phyloP scores from a whole-genome alignment of 2,888 invertebrate genomes.

The Congeria kusceri region DNA sequence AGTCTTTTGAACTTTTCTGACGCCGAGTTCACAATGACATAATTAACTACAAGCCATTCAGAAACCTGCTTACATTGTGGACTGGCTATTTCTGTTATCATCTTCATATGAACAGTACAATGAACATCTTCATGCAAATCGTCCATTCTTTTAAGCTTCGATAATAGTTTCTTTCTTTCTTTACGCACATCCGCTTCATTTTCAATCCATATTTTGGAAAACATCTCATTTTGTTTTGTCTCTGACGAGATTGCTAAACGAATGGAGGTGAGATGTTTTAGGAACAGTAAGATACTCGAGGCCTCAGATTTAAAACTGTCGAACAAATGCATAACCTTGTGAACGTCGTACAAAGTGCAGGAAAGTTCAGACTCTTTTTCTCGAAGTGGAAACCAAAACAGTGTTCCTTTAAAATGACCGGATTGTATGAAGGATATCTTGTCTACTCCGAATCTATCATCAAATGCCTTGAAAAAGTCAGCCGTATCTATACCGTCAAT shows the following conservation, averaged over 20 bases:
- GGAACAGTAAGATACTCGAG: conserved; percentile 76
- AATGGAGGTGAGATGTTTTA: conserved; percentile 72
- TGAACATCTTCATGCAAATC: conserved; percentile 1
- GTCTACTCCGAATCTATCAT: conserved; percentile 68
- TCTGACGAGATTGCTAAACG: conserved; percentile 54
- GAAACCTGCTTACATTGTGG: neutral
- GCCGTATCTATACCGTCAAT: conserved; percentile 52
- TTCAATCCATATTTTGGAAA: neutral
- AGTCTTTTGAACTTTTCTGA: conserved; percentile 28
- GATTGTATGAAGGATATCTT: conserved; percentile 43
- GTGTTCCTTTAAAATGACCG: conserved; percentile 75
- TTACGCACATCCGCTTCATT: neutral
- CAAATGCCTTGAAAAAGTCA: conserved; percentile 63
- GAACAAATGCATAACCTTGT: conserved; percentile 73
- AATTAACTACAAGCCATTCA: conserved; percentile 39
- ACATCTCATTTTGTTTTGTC: neutral
- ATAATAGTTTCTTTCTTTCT: neutral
- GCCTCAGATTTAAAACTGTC: conserved; percentile 75
- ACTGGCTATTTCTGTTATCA: neutral
- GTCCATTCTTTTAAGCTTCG: neutral
- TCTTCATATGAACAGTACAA: conserved; percentile 11
- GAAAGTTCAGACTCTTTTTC: conserved; percentile 71
- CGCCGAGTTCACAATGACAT: conserved; percentile 21
- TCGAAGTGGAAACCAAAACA: conserved; percentile 82
- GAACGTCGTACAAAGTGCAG: conserved; percentile 66